These are phyloP conservation scores for Tragulus kanchil DNA, from an alignment of 2,113 vertebrate genomes.

Conservation along the genomic window DNA sequence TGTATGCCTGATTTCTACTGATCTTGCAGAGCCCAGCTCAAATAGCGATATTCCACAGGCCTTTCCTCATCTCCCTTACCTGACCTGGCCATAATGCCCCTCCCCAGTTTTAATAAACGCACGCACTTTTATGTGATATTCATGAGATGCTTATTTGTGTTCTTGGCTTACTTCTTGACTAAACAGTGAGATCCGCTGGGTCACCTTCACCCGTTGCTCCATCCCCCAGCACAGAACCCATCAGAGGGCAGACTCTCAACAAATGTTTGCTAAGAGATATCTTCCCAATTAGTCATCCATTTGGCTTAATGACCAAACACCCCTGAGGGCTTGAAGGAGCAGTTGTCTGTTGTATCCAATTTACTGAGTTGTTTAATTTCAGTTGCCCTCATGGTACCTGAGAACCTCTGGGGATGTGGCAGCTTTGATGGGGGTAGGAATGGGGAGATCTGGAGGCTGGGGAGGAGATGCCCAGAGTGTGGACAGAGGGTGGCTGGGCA, in stretches of 20 bases:
- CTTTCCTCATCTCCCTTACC: background rate
- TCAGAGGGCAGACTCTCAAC: background rate
- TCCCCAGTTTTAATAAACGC: background rate
- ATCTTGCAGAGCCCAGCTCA: background rate
- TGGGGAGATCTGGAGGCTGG: background rate
- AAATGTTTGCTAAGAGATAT: background rate
- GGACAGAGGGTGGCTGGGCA: background rate
- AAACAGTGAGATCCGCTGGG: background rate
- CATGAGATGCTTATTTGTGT: background rate
- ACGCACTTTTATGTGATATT: background rate
- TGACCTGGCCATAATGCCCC: background rate
- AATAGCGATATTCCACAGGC: background rate
- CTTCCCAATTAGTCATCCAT: background rate
- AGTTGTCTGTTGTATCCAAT: background rate
- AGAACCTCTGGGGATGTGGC: background rate
- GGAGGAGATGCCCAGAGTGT: background rate
- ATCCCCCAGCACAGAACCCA: background rate
- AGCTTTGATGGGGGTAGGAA: background rate
- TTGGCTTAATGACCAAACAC: background rate
- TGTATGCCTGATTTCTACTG: background rate
- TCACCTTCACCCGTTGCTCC: accelerated
- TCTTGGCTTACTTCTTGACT: background rate
- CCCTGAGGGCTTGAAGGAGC: background rate
- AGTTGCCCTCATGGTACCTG: background rate
- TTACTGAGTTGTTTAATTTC: background rate